Evolutionary conservation across 2,113 vertebrate genomes (phyloP).

Genomic region (Aptenodytes patagonicus): DNA sequence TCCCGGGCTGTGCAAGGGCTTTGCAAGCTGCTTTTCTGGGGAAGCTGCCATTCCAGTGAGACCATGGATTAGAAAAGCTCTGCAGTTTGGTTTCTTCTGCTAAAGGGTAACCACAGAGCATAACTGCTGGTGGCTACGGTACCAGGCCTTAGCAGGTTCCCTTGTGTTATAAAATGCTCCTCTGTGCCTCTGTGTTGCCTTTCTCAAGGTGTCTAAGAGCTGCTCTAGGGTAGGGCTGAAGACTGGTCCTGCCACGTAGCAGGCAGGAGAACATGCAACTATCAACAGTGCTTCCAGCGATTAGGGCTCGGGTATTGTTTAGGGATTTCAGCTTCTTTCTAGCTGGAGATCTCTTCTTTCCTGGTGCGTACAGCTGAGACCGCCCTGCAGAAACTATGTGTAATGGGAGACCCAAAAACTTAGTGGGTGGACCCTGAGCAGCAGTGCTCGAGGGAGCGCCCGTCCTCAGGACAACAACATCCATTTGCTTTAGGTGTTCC

Average conservation of each 20-base stretch:
- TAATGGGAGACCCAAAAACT: not conserved
- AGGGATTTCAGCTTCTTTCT: not conserved
- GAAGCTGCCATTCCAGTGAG: not conserved
- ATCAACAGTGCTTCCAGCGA: not conserved
- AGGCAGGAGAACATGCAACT: not conserved
- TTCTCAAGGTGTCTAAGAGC: not conserved
- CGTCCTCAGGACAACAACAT: not conserved
- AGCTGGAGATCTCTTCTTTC: not conserved
- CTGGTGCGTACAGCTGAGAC: not conserved
- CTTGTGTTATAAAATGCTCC: not conserved
- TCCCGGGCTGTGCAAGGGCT: not conserved
- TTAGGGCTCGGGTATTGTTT: not conserved
- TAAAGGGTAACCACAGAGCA: not conserved
- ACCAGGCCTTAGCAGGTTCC: not conserved
- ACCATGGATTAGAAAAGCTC: not conserved
- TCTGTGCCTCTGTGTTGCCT: not conserved
- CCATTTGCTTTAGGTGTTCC: not conserved
- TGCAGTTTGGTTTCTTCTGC: not conserved
- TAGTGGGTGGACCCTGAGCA: not conserved
- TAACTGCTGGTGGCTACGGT: not conserved
- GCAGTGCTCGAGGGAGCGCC: not conserved
- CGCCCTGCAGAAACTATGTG: not conserved
- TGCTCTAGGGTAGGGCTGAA: not conserved
- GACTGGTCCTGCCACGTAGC: not conserved
- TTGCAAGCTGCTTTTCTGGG: not conserved